Percentiles rank a stretch among this genome's conserved stretches.
Conservation (phyloP, 2,797 vertebrate genomes). For the Microtus agrestis region DNA sequence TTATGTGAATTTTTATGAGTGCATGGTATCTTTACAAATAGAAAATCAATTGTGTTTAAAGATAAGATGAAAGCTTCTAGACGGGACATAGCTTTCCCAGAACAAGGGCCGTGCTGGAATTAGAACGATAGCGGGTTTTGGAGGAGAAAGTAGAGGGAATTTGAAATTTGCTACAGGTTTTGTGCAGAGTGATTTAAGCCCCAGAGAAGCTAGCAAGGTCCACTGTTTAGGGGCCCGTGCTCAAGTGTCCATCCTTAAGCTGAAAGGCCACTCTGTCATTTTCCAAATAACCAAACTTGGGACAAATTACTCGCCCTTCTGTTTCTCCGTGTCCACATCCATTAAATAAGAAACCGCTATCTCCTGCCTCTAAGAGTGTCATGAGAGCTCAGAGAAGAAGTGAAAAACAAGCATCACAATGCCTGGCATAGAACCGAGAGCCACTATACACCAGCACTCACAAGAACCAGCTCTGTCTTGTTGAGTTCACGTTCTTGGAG, state of each 20-base stretch:
- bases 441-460: background rate
- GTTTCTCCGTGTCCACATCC: background rate
- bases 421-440: background rate
- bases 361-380: background rate
- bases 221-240: background rate
- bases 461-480: constrained; percentile 20
- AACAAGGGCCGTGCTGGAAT: background rate
- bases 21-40: constrained; percentile 50
- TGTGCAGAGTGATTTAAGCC: background rate
- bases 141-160: background rate
- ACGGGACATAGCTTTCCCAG: background rate
- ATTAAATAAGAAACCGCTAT: background rate
- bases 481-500: background rate
- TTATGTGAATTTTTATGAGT: constrained; percentile 41
- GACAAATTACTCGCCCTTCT: background rate
- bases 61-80: constrained; percentile 31
- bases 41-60: constrained; percentile 33
- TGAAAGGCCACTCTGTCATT: background rate
- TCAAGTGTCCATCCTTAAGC: background rate
- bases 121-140: background rate
- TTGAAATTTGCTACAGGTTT: background rate
- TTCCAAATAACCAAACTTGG: background rate
- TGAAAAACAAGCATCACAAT: background rate
- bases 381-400: background rate
- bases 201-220: background rate